Percentiles rank a stretch among this genome's conserved stretches.
These are phyloP conservation scores for Etheostoma nigrum DNA, from an alignment of 2,797 vertebrate genomes.

Conservation along the genomic window DNA sequence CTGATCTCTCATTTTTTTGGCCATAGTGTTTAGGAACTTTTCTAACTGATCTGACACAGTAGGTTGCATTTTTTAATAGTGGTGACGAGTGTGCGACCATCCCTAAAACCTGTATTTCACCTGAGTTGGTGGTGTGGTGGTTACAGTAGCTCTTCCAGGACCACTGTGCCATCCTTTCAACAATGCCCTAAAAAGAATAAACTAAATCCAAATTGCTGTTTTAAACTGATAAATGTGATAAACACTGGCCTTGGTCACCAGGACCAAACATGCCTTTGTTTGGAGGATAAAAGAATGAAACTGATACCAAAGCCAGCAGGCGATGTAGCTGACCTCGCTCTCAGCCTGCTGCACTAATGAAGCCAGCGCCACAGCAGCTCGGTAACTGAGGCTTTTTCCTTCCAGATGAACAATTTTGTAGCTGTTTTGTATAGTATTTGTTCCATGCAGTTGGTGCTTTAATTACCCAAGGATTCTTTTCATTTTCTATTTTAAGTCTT, in stretches of 20 bases:
- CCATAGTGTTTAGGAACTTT: not conserved
- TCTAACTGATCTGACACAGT: not conserved
- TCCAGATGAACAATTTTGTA: constrained; percentile 33
- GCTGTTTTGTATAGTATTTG: constrained; percentile 5
- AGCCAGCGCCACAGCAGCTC: constrained; percentile 37
- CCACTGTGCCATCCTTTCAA: constrained; percentile 21
- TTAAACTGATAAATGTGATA: constrained; percentile 59
- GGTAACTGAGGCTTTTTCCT: constrained; percentile 22
- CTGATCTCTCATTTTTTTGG: not conserved
- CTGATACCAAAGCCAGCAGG: constrained; percentile 62
- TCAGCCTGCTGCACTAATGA: constrained; percentile 62
- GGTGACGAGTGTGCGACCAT: no score
- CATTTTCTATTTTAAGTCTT: constrained; percentile 39
- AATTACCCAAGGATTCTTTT: constrained; percentile 28
- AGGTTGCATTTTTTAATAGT: not conserved
- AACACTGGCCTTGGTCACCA: constrained; percentile 38
- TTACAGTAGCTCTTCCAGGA: not conserved
- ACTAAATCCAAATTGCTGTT: constrained; percentile 53
- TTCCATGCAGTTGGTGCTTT: constrained; percentile 28
- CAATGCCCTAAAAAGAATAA: constrained; percentile 28
- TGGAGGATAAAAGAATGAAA: constrained; percentile 61
- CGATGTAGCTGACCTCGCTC: constrained; percentile 51
- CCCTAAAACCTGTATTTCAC: no score
- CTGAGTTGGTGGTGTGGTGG: no score
- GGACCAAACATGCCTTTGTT: constrained; percentile 49